These are phyloP conservation scores for Eremophila alpestris DNA, from an alignment of 2,797 vertebrate species.

Conservation along the genomic window DNA sequence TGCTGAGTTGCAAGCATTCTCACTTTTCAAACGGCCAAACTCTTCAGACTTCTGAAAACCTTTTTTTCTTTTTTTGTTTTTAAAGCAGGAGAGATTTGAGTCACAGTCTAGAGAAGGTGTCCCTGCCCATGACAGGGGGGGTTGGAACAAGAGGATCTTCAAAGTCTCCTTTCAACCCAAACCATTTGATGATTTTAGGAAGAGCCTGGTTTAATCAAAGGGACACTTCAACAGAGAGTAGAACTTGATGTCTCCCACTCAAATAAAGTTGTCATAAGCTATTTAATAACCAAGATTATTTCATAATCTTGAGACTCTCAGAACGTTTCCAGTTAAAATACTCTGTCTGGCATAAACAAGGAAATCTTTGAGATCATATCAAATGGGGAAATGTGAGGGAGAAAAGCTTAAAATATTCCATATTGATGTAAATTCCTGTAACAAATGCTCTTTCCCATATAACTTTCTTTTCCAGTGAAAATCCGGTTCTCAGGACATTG, in stretches of 20 bases:
- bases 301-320: neutral
- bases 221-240: neutral
- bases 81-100: neutral
- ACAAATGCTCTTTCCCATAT: neutral
- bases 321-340: neutral
- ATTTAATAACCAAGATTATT: neutral
- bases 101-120: neutral
- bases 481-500: neutral
- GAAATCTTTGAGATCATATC: rapidly evolving
- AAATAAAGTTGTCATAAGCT: neutral
- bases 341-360: neutral
- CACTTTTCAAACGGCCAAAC: neutral
- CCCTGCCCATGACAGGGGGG: neutral
- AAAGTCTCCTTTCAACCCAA: neutral
- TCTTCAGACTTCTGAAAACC: neutral
- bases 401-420: neutral
- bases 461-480: neutral
- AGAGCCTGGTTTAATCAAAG: neutral
- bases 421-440: neutral
- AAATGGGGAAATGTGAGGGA: neutral
- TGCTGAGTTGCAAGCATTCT: neutral
- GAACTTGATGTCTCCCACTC: neutral
- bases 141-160: rapidly evolving
- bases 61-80: too few relatives aligned
- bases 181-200: neutral